These are phyloP conservation scores for Agapostemon virescens DNA, from an alignment of 2,888 invertebrate species.

Conservation along the genomic window DNA sequence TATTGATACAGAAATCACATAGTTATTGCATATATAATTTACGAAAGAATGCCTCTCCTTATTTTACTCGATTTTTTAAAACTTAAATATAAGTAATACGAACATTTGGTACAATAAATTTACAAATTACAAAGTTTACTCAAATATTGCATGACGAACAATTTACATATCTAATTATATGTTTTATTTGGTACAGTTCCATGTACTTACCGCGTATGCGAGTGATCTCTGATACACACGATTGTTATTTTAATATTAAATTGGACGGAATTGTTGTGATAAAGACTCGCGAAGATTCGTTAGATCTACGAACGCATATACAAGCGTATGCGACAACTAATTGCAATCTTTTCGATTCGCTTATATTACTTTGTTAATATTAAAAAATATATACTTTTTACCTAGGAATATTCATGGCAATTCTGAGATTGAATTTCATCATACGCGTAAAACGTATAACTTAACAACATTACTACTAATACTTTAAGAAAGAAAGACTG, in stretches of 20 bases:
- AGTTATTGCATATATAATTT: not conserved
- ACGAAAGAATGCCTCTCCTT: not conserved
- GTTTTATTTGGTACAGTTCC: not conserved
- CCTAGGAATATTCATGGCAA: conserved; percentile 49
- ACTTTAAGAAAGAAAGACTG: not conserved
- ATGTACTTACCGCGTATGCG: not conserved
- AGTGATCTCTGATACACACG: not conserved
- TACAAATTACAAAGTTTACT: not conserved
- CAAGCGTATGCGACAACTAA: conserved; percentile 10
- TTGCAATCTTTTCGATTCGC: conserved; percentile 12
- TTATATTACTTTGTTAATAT: not conserved
- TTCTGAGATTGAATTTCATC: conserved; percentile 40
- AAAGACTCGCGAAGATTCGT: conserved; percentile 33
- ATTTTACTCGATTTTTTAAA: not conserved
- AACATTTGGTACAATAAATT: not conserved
- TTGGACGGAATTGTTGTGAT: conserved; percentile 53
- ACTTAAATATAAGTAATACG: not conserved
- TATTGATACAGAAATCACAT: conserved; percentile 7
- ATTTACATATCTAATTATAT: not conserved
- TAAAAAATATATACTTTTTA: conserved; percentile 22
- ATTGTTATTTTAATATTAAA: conserved; percentile 14
- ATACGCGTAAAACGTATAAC: conserved; percentile 18
- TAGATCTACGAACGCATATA: conserved; percentile 21
- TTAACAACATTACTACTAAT: not conserved
- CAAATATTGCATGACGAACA: not conserved